Evolutionary conservation across 2,113 vertebrate species (phyloP).

Genomic region (Smithornis capensis): DNA sequence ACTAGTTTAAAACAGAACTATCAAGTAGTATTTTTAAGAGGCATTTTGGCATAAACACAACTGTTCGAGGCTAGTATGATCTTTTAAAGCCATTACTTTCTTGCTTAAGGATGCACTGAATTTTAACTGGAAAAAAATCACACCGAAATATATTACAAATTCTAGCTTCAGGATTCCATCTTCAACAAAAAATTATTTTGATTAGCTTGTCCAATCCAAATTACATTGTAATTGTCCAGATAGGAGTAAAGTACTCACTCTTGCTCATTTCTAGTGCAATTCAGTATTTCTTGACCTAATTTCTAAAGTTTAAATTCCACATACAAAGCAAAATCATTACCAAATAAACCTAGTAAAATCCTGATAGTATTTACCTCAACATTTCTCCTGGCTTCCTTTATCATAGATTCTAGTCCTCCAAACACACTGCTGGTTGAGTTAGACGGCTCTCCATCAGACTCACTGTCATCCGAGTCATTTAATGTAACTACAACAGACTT

Average conservation of each 20-base stretch:
- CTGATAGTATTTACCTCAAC: slow-evolving; percentile 82
- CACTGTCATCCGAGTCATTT: slow-evolving; percentile 92
- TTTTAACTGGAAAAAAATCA: not conserved
- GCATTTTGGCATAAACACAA: not conserved
- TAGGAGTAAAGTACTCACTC: not conserved
- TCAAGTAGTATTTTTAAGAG: not conserved
- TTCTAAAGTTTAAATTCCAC: not conserved
- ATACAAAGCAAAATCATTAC: not conserved
- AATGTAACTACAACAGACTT: slow-evolving; percentile 94
- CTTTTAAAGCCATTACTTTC: not conserved
- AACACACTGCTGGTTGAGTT: slow-evolving; percentile 81
- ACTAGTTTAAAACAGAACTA: not conserved
- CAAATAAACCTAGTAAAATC: not conserved
- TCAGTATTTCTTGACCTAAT: not conserved
- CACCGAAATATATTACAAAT: not conserved
- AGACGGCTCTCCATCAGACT: slow-evolving; percentile 86
- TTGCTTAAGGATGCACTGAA: not conserved
- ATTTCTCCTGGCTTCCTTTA: slow-evolving; percentile 94
- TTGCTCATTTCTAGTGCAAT: not conserved
- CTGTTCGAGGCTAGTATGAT: not conserved
- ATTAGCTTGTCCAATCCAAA: not conserved
- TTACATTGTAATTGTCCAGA: not conserved
- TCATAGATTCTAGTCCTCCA: slow-evolving; percentile 97
- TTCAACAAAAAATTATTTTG: not conserved
- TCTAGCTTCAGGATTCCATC: not conserved